Base-by-base conservation (phyloP, 1,140 invertebrate species). In the Brachionus rubens region DNA sequence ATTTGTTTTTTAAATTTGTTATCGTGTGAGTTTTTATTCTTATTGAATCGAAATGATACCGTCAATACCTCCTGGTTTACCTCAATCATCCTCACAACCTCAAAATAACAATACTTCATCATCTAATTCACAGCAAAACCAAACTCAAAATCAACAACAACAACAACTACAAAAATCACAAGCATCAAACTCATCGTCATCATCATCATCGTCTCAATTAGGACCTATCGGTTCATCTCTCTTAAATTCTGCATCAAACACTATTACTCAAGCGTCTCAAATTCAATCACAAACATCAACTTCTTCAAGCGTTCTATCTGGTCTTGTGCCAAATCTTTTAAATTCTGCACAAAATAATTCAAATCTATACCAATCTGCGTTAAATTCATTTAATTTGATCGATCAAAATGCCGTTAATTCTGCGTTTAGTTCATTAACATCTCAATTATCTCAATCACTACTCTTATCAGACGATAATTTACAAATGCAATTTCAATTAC, bases 161-260 rank as follows among this genome's bases (percentile, higher is more conserved):
- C 59, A 65, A 26, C 59, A 41, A 65, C 43, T 3, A 14, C 4
- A 65, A 33, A 26, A 59, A 59, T 59, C 54, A 33, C 30, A 33
- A 9, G 28, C 33, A 33, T 33, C 30, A 33, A 33, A 28, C 30
- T 33, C 54, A 59, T 59, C 54, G 16, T 16, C 54, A 48, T 43
- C 65, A 30, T 70, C 47, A 14, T n/a, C 40, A 68, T 30, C 40
- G n/a, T 26, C 24, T 7, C 68, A 72, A 54, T 30, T 72, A n/a
- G 68, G 68, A 14, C 68, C 68, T 4, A 72, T 72, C 28, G 68
- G 68, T 24, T 72, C 68, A 26, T 72, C 68, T 7, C 24, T 72
- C 12, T 40, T 54, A 33, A 26, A 19, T 9, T 72, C 68, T 43
- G 9, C 68, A 16, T 36, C 47, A 16, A 72, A 30, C 28, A n/a